Percentiles rank a stretch among this genome's conserved stretches.
Evolutionary conservation across 2,113 vertebrate genomes (phyloP).

Genomic region (Apteryx mantelli): DNA sequence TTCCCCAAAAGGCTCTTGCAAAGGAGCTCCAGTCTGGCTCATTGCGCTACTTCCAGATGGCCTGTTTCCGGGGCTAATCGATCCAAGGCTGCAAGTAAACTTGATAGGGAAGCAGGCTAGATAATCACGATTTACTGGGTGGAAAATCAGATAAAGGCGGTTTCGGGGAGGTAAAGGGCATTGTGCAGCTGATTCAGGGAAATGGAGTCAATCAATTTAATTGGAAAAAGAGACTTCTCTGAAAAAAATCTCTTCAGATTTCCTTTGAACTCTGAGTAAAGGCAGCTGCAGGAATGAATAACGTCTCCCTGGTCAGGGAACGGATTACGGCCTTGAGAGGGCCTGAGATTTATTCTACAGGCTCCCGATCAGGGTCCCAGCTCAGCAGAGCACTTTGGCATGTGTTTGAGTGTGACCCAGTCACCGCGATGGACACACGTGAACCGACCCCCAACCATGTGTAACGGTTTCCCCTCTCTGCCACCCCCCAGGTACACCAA

Average conservation of each 20-base stretch:
- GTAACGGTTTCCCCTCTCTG: background rate
- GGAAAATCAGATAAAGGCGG: constrained; percentile 27
- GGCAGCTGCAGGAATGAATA: background rate
- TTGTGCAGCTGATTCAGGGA: background rate
- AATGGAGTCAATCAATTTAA: background rate
- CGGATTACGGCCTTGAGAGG: fast-evolving
- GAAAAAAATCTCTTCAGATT: background rate
- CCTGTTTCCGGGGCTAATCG: constrained; percentile 53
- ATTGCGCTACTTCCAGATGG: constrained; percentile 41
- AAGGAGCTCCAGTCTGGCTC: background rate
- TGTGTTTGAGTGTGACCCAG: fast-evolving
- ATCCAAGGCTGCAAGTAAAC: constrained; percentile 53
- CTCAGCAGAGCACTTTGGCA: background rate
- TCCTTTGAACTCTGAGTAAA: background rate
- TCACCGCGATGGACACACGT: background rate
- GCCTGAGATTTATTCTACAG: background rate
- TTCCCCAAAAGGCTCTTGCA: background rate
- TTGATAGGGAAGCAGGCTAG: background rate
- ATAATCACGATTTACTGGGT: constrained; percentile 41
- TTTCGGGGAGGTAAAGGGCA: background rate
- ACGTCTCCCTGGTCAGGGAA: background rate
- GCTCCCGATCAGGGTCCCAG: background rate
- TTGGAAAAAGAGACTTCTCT: background rate
- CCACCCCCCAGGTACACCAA: constrained; percentile 89
- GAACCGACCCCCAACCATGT: background rate